Evolutionary conservation across 1,140 invertebrate genomes (phyloP).

Genomic region (Drosophila auraria): DNA sequence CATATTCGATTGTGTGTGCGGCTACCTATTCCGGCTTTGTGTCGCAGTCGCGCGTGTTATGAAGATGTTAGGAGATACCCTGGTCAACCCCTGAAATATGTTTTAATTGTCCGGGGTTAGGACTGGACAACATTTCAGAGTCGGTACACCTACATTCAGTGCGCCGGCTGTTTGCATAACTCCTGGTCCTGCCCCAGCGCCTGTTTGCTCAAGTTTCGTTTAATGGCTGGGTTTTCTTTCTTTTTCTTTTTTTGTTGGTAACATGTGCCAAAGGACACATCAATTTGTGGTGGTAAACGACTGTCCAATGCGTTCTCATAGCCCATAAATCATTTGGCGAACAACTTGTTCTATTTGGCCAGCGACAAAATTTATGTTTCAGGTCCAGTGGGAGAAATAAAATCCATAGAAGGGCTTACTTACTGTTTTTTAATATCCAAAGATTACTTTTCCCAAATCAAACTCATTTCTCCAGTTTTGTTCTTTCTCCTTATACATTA

Average conservation of each 20-base stretch:
- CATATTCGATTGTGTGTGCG: constrained; percentile 35
- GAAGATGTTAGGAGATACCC: constrained; percentile 69
- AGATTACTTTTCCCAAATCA: neutral
- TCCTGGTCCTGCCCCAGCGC: constrained; percentile 20
- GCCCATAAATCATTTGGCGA: constrained; percentile 68
- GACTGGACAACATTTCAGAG: constrained; percentile 2
- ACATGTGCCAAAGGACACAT: constrained; percentile 62
- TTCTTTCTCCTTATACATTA: constrained; percentile 78
- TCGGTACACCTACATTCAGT: constrained; percentile 12
- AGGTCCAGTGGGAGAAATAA: constrained; percentile 8
- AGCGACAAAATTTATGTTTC: constrained; percentile 40
- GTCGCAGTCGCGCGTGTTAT: constrained; percentile 78
- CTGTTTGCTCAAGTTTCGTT: constrained; percentile 56
- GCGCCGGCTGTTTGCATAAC: constrained; percentile 35
- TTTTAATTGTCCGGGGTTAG: constrained; percentile 43
- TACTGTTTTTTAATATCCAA: neutral
- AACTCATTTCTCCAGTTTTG: constrained; percentile 8
- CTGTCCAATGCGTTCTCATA: constrained; percentile 64
- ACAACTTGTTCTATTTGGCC: constrained; percentile 43
- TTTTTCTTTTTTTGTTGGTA: constrained; percentile 22
- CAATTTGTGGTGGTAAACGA: constrained; percentile 58
- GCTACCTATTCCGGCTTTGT: constrained; percentile 36
- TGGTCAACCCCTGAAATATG: constrained; percentile 52
- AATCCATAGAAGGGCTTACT: neutral
- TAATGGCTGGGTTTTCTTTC: constrained; percentile 6